Conservation (phyloP, 1,140 invertebrate species). For the Leptinotarsa lineolata region DNA sequence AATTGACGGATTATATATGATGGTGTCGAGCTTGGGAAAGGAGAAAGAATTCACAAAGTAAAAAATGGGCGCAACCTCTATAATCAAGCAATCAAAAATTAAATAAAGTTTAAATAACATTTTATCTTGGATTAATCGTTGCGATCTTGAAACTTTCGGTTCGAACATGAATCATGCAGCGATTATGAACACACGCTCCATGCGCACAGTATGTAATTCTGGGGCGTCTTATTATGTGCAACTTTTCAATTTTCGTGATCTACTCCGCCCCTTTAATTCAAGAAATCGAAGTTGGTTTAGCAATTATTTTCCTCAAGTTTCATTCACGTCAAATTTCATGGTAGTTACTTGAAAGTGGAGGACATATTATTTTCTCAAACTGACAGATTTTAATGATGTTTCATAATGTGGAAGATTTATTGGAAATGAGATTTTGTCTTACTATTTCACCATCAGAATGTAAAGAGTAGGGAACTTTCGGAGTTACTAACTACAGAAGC, state of each 20-base stretch:
- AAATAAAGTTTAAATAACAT: constrained; percentile 7
- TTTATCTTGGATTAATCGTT: neutral
- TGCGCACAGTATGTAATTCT: neutral
- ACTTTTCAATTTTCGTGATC: constrained; percentile 21
- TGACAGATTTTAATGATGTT: too few species aligned
- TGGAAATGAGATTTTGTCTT: too few species aligned
- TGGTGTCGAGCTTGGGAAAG: too few species aligned
- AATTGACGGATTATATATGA: too few species aligned
- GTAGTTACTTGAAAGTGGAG: too few species aligned
- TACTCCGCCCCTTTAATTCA: constrained; percentile 13
- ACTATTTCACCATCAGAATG: too few species aligned
- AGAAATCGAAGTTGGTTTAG: neutral
- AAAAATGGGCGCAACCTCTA: neutral
- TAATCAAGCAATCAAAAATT: neutral
- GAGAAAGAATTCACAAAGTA: too few species aligned
- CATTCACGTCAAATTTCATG: too few species aligned
- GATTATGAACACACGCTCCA: constrained; percentile 2
- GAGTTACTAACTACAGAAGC: too few species aligned
- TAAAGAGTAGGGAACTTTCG: too few species aligned
- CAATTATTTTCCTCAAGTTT: neutral
- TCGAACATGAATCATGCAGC: neutral
- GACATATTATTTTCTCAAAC: too few species aligned
- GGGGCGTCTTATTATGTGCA: neutral
- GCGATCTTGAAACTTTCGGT: neutral
- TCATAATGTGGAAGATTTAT: too few species aligned